A percentile compares a stretch with the other conserved stretches of the same genome.
Evolutionary conservation across 2,113 vertebrate species (phyloP).

Genomic region (Prochilodus magdalenae): DNA sequence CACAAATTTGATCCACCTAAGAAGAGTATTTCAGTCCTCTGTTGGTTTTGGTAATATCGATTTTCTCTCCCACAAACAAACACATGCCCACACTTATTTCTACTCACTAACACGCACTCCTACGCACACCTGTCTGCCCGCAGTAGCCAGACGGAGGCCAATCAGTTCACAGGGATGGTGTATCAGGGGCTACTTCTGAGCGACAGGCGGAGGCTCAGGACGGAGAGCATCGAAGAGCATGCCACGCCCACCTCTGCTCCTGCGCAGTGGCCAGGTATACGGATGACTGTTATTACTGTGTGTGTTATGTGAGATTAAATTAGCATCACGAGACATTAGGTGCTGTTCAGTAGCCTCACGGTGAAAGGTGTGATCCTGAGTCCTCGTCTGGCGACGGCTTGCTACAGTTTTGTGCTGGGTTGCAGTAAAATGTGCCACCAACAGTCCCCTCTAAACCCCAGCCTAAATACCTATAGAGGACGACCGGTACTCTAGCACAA

Average conservation of each 20-base stretch:
- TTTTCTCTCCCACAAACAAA: background rate
- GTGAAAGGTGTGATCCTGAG: no score
- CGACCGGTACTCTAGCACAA: no score
- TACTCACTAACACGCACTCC: background rate
- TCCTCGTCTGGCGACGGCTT: no score
- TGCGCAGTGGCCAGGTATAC: constrained; percentile 93
- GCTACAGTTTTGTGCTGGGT: no score
- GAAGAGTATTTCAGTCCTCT: background rate
- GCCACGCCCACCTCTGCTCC: constrained; percentile 92
- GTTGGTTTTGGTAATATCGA: background rate
- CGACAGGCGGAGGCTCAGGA: constrained; percentile 91
- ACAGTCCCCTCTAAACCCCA: no score
- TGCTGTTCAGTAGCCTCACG: no score
- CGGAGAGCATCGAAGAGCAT: constrained; percentile 97
- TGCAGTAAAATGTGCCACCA: no score
- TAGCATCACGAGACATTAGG: no score
- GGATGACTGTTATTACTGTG: no score
- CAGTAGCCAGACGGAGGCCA: constrained; percentile 90
- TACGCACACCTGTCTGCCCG: constrained; percentile 42
- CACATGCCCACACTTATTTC: background rate
- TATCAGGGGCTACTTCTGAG: constrained; percentile 96
- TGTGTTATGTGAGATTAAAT: no score
- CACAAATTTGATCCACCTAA: background rate
- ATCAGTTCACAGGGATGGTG: constrained; percentile 96
- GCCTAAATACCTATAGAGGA: no score